Percentiles rank a stretch among this genome's conserved stretches.
These are phyloP conservation scores for Pseudochaenichthys georgianus DNA, from an alignment of 2,797 vertebrate species.

Conservation along the genomic window DNA sequence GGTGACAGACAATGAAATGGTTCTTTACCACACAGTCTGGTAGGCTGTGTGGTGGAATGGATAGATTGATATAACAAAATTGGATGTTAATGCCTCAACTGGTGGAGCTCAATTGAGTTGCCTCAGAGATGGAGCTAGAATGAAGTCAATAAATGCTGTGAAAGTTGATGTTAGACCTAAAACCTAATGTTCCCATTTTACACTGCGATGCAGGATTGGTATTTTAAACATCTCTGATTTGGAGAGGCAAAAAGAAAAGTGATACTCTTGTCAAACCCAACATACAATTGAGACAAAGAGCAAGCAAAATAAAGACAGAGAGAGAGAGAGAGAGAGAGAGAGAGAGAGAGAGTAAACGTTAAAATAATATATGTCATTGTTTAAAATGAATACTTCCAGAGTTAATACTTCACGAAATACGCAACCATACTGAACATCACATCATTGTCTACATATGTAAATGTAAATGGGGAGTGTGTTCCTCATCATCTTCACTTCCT, in stretches of 20 bases:
- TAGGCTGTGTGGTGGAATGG: slow-evolving; percentile 24
- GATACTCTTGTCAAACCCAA: neutral
- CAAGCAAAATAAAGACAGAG: too few species aligned
- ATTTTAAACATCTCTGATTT: neutral
- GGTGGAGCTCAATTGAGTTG: slow-evolving; percentile 8
- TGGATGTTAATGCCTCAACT: neutral
- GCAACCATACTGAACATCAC: slow-evolving; percentile 30
- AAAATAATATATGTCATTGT: slow-evolving; percentile 1
- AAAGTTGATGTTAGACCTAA: slow-evolving; percentile 18
- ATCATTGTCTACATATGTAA: slow-evolving; percentile 52
- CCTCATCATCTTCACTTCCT: slow-evolving; percentile 73
- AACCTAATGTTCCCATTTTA: neutral
- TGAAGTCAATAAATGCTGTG: slow-evolving; percentile 15
- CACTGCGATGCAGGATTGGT: neutral
- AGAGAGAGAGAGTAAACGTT: too few species aligned
- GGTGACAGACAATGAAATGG: slow-evolving; percentile 17
- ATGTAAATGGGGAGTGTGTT: slow-evolving; percentile 55
- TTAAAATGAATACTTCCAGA: neutral
- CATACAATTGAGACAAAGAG: too few species aligned
- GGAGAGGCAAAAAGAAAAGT: neutral
- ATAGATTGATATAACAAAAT: slow-evolving; percentile 31
- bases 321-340: too few species aligned
- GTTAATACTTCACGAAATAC: slow-evolving; percentile 36
- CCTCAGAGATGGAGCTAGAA: slow-evolving; percentile 1
- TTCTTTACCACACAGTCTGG: slow-evolving; percentile 22